Base-by-base conservation (phyloP, 2,113 vertebrate species). In the Ptilonorhynchus violaceus region DNA sequence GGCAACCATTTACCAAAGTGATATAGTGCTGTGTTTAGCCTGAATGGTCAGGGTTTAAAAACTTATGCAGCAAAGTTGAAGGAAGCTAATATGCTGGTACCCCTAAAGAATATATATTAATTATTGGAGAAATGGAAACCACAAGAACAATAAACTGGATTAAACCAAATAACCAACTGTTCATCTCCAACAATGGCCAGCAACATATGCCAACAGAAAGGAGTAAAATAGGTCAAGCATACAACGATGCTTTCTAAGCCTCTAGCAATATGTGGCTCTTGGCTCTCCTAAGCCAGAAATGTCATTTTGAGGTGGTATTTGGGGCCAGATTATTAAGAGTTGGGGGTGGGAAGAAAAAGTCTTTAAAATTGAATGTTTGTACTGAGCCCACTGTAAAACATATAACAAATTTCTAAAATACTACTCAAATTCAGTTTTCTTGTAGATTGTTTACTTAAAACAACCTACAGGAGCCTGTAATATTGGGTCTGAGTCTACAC, bases 401-500 rank as follows among this genome's bases (percentile, higher is more conserved):
- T 42, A 35, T 82, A 96, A 80, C 90, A 90, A 68, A 97, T 92
- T 96, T 96, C 50, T 83, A 93, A 93, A 64, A 96, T 79, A 85
- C 11, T 75, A 52, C 31, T 86, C 31, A 63, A 96, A 95, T 93
- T 97, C 64, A 75, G 28, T 89, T 96, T 97, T 97, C 76, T 85
- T 89, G 66, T 69, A 82, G 69, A 86, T 83, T 92, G 37, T 94
- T 96, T 94, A 88, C 46, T 91, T 46, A 30, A 31, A 90, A 83
- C 60, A 58, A 83, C 20, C 68, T 75, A 59, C 67, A 93, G 70
- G 11, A 94, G 9, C 50, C 69, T 88, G n/a, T 73, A 96, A 89
- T 97, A 96, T 87, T 68, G 68, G 37, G 44, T 47, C 23, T 55
- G 60, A 31, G 56, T 87, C 52, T 46, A 15, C 37, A 31, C 28